These are phyloP conservation scores for Toxotes lorentzi DNA, from an alignment of 2,797 vertebrate genomes.

Conservation along the genomic window DNA sequence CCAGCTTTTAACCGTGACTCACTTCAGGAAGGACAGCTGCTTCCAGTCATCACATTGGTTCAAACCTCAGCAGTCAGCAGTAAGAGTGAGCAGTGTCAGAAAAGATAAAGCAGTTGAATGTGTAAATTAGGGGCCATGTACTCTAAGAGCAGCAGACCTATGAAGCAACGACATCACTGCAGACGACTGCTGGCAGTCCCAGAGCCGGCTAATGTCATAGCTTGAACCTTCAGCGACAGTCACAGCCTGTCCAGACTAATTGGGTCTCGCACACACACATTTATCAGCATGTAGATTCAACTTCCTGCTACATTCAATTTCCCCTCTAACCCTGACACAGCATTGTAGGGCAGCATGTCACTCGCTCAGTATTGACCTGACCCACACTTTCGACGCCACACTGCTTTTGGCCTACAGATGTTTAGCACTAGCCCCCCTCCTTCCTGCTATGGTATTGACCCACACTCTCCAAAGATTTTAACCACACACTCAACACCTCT, in stretches of 20 bases:
- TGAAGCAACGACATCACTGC: constrained; percentile 15
- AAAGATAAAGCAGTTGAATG: constrained; percentile 28
- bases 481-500: background rate
- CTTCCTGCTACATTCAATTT: constrained; percentile 65
- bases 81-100: constrained; percentile 29
- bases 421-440: constrained; percentile 13
- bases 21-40: constrained; percentile 46
- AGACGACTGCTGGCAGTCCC: constrained; percentile 28
- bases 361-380: constrained; percentile 70
- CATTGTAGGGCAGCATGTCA: constrained; percentile 68
- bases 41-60: constrained; percentile 39
- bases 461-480: constrained; percentile 13
- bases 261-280: constrained; percentile 41
- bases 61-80: constrained; percentile 42
- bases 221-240: constrained; percentile 62
- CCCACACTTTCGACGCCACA: constrained; percentile 13
- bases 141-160: constrained; percentile 40
- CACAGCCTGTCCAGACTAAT: constrained; percentile 58
- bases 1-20: constrained; percentile 50
- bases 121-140: constrained; percentile 30
- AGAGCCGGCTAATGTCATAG: constrained; percentile 34
- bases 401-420: constrained; percentile 43
- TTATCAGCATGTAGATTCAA: constrained; percentile 37
- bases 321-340: constrained; percentile 57
- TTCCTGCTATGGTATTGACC: constrained; percentile 12